phyloP scores from a whole-genome alignment of 2,888 invertebrate genomes.

The Branchinecta sandiegonensis region DNA sequence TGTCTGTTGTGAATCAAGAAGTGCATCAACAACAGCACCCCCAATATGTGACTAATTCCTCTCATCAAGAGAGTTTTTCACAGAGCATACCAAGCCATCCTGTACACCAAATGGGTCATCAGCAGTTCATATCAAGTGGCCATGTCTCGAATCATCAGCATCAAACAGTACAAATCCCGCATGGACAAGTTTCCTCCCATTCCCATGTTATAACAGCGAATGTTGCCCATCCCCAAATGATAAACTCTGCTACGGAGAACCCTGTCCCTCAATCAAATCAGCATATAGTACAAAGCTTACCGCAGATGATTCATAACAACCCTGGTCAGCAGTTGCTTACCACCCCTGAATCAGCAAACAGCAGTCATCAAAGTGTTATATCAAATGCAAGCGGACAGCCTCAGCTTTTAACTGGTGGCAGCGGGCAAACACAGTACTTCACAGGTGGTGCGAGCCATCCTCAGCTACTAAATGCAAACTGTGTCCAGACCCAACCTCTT shows the following conservation, averaged over 20 bases:
- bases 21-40: not conserved
- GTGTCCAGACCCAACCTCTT: not conserved
- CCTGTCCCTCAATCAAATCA: too few species aligned
- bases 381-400: not conserved
- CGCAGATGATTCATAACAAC: not conserved
- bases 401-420: not conserved
- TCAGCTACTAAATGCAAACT: not conserved
- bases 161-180: not conserved
- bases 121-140: not conserved
- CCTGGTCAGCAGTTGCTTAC: not conserved
- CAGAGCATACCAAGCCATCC: not conserved
- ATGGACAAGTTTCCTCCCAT: not conserved
- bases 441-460: not conserved
- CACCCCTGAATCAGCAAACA: not conserved
- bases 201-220: not conserved
- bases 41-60: not conserved
- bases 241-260: not conserved
- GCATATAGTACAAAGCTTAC: not conserved
- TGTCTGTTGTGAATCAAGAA: constrained; percentile 1
- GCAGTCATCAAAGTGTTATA: not conserved
- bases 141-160: not conserved
- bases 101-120: not conserved
- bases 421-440: not conserved
- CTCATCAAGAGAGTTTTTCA: not conserved
- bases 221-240: not conserved